Conservation (phyloP, 1,140 invertebrate species). For the Lasioglossum baleicum region DNA sequence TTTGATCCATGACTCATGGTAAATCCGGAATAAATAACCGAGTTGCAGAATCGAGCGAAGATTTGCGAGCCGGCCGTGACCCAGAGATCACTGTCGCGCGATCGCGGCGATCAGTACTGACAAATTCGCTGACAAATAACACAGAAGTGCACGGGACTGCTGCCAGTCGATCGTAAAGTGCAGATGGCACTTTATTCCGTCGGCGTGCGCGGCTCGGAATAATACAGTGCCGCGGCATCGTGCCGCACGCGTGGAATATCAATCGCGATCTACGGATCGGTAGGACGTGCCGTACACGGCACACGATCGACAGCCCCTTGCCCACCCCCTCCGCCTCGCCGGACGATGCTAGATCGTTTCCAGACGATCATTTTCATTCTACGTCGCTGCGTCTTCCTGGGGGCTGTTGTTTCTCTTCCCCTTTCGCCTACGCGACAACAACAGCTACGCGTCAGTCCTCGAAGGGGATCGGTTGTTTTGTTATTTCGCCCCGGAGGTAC, state of each 20-base stretch:
- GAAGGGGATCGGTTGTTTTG: neutral
- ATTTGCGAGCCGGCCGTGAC: conserved; percentile 17
- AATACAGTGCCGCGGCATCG: conserved; percentile 28
- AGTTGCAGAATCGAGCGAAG: neutral
- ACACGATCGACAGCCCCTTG: neutral
- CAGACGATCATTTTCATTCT: conserved; percentile 3
- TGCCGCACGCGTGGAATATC: conserved; percentile 36
- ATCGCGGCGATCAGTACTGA: conserved; percentile 38
- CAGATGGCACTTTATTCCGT: conserved; percentile 26
- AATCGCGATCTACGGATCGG: conserved; percentile 40
- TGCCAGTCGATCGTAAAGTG: conserved; percentile 11
- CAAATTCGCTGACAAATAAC: conserved; percentile 61
- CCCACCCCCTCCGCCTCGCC: too few species aligned
- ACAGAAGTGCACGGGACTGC: conserved; percentile 25
- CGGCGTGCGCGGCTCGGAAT: conserved; percentile 37
- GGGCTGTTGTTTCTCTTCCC: neutral
- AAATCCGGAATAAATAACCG: too few species aligned
- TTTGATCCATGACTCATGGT: too few species aligned
- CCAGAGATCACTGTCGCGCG: neutral
- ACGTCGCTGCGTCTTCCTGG: neutral
- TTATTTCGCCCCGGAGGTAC: neutral
- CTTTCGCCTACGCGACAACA: neutral
- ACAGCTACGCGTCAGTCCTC: neutral
- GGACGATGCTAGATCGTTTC: neutral
- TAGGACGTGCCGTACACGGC: conserved; percentile 27